Conservation (phyloP, 2,113 vertebrate species). For the Sterna hirundo region DNA sequence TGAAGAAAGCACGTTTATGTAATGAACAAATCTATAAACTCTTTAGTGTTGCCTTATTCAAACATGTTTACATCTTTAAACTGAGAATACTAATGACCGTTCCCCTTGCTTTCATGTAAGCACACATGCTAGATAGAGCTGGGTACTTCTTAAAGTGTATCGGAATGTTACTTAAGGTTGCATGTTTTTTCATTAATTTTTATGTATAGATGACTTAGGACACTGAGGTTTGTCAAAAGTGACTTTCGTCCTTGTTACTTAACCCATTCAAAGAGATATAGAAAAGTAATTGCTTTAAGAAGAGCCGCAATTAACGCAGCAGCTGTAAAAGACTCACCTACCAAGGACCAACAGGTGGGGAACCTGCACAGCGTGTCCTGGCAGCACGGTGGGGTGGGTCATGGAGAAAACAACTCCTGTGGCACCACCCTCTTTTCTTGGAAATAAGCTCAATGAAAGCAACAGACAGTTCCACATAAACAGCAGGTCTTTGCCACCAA, state of each 20-base stretch:
- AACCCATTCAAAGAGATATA: neutral
- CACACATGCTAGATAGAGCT: neutral
- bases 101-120: neutral
- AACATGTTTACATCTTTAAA: neutral
- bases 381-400: accelerated
- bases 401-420: accelerated
- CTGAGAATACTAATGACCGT: neutral
- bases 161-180: neutral
- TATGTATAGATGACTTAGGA: neutral
- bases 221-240: neutral
- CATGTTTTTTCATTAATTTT: neutral
- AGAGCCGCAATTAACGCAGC: neutral
- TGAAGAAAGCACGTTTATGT: neutral
- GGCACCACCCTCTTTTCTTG: neutral
- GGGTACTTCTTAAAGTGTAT: neutral
- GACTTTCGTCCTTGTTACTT: neutral
- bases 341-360: too few relatives aligned
- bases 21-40: neutral
- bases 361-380: accelerated
- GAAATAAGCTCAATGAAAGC: too few relatives aligned
- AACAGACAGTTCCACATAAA: neutral
- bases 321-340: neutral
- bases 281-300: neutral
- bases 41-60: neutral
- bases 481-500: neutral